Conservation (phyloP, 2,888 invertebrate genomes). For the Hedychridium roseum region DNA sequence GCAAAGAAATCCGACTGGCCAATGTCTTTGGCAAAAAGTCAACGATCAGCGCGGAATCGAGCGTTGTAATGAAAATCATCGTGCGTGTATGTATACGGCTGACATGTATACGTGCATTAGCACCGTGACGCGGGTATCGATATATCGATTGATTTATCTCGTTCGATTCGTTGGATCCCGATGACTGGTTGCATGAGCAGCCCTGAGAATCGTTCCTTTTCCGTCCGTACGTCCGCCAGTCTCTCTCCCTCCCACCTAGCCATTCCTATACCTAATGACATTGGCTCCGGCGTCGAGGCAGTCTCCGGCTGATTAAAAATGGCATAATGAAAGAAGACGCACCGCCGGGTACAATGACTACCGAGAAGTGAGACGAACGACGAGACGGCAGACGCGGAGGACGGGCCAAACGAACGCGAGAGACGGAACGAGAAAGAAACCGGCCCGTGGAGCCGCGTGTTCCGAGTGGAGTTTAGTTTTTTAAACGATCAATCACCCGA, state of each 20-base stretch:
- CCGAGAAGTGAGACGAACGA: constrained; percentile 34
- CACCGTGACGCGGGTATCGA: constrained; percentile 47
- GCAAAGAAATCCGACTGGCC: not conserved
- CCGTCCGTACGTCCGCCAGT: too few relatives aligned
- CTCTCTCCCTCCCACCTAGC: constrained; percentile 21
- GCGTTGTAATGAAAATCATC: constrained; percentile 32
- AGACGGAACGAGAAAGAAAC: constrained; percentile 1
- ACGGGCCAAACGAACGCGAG: not conserved
- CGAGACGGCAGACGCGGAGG: constrained; percentile 9
- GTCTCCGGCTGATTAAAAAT: constrained; percentile 56
- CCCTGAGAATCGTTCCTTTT: constrained; percentile 18
- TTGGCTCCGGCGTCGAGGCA: constrained; percentile 35
- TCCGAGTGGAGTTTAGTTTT: constrained; percentile 48
- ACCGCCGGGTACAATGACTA: constrained; percentile 48
- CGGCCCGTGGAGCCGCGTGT: constrained; percentile 15
- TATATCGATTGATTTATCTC: constrained; percentile 60
- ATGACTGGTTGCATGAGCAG: constrained; percentile 35
- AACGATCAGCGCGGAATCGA: too few relatives aligned
- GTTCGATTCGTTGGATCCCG: constrained; percentile 40
- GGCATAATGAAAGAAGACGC: constrained; percentile 58
- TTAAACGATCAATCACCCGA: constrained; percentile 58
- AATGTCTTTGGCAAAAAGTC: too few relatives aligned
- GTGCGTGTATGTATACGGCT: constrained; percentile 27
- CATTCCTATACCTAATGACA: constrained; percentile 42
- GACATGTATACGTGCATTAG: constrained; percentile 12